phyloP scores from a whole-genome alignment of 2,113 vertebrate species.

The Ifrita kowaldi region DNA sequence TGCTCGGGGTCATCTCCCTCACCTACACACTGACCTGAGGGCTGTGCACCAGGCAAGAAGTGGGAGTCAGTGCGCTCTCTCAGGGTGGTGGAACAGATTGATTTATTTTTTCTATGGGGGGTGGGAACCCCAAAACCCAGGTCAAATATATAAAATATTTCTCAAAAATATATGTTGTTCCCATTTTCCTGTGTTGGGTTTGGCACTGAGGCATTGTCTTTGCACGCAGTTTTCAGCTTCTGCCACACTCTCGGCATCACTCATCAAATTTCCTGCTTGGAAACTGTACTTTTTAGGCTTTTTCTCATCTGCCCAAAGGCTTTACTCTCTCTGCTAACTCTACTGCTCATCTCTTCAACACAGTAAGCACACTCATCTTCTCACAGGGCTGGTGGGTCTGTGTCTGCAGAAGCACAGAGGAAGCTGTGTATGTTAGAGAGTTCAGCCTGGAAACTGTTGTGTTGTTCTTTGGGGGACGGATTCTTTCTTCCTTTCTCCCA shows the following conservation, averaged over 20 bases:
- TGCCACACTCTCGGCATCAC: background rate
- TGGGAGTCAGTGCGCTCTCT: background rate
- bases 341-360: background rate
- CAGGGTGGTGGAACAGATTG: fast-evolving
- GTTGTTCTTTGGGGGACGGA: background rate
- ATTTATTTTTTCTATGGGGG: background rate
- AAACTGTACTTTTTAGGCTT: background rate
- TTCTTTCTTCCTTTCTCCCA: background rate
- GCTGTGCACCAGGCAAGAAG: background rate
- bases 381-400: background rate
- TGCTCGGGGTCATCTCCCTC: background rate
- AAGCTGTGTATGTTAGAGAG: background rate
- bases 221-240: background rate
- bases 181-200: background rate
- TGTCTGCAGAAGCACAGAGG: background rate
- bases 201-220: background rate
- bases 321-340: background rate
- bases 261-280: background rate
- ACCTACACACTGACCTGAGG: background rate
- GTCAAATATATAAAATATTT: background rate
- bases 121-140: fast-evolving
- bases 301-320: background rate
- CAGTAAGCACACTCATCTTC: background rate
- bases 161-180: background rate
- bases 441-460: background rate